Evolutionary conservation across 1,140 invertebrate genomes (phyloP), one percentile per base, ranked within the genome.

Genomic region (Amyelois transitella): DNA sequence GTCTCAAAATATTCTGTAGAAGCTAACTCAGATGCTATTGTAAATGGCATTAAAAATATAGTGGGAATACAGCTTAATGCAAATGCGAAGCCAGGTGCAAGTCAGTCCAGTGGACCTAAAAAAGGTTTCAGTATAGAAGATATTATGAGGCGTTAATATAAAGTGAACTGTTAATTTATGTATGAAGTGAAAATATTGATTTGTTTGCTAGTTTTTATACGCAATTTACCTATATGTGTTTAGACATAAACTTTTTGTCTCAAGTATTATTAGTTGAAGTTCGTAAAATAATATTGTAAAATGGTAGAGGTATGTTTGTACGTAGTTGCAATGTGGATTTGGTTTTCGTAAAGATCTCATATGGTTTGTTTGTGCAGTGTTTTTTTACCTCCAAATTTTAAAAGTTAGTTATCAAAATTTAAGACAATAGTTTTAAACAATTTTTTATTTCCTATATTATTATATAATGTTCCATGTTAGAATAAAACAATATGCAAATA

Each of bases 71-170:
- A 90, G 78, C 81, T 89, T 72, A 66, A 87, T 73, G 21, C 86
- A 62, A 63, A 88, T 80, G 24, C 86, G 69, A 58, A 90, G 76
- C 58, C 90, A 67, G 60, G 90, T 78, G 58, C 89, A 75, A 58
- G 90, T 88, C 50, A 75, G 58, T 75, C 90, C 62, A 68, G 80
- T 64, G 70, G 88, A 62, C 64, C 90, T 75, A 85, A 91, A 88
- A 88, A 92, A 74, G 92, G 92, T 21, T 94, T 94, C 75, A 93
- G 92, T 74, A 94, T 94, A 83, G 93, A 93, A 75, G 92, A 94
- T 63, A 94, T 93, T 52, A 93, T 94, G 92, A 88, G 92, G 69
- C 91, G 92, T 76, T 93, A 86, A 87, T 61, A 17, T 51, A 43
- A 19, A 48, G 2, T 8, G n/a, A n/a, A 38, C 4, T 38, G 17